Percentiles rank a stretch among this genome's conserved stretches.
Evolutionary conservation across 2,888 invertebrate species (phyloP).

Genomic region (Protodeltote pygarga): DNA sequence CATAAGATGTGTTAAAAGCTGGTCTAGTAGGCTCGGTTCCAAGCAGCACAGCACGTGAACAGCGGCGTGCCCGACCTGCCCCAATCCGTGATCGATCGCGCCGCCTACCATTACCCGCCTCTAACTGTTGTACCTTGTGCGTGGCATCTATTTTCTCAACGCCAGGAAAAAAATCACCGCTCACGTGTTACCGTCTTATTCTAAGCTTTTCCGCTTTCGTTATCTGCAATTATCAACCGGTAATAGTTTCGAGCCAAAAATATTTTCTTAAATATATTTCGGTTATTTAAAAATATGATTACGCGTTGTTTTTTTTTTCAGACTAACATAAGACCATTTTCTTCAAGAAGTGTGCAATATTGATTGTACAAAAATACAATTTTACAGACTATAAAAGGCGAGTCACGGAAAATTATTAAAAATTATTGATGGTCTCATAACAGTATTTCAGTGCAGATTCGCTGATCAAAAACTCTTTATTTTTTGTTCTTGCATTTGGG

Average conservation of each 20-base stretch:
- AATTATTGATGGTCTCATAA: slow-evolving; percentile 7
- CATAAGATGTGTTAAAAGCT: slow-evolving; percentile 7
- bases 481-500: slow-evolving; percentile 1
- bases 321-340: neutral
- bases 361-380: neutral
- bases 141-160: slow-evolving; percentile 55
- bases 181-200: slow-evolving; percentile 1
- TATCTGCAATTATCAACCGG: neutral
- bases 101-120: slow-evolving; percentile 62
- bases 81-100: slow-evolving; percentile 79
- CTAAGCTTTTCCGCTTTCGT: slow-evolving; percentile 1
- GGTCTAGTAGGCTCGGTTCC: slow-evolving; percentile 12
- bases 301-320: neutral
- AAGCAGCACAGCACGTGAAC: slow-evolving; percentile 47
- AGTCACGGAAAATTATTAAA: slow-evolving; percentile 15
- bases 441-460: slow-evolving; percentile 7
- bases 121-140: slow-evolving; percentile 64
- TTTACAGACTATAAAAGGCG: slow-evolving; percentile 12
- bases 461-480: neutral
- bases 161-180: slow-evolving; percentile 9
- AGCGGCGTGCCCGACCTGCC: slow-evolving; percentile 76
- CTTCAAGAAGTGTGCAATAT: slow-evolving; percentile 1
- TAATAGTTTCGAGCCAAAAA: neutral
- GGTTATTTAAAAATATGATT: neutral
- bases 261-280: neutral